These are phyloP conservation scores for Eupeodes corollae DNA, from an alignment of 1,140 invertebrate species.

Conservation along the genomic window DNA sequence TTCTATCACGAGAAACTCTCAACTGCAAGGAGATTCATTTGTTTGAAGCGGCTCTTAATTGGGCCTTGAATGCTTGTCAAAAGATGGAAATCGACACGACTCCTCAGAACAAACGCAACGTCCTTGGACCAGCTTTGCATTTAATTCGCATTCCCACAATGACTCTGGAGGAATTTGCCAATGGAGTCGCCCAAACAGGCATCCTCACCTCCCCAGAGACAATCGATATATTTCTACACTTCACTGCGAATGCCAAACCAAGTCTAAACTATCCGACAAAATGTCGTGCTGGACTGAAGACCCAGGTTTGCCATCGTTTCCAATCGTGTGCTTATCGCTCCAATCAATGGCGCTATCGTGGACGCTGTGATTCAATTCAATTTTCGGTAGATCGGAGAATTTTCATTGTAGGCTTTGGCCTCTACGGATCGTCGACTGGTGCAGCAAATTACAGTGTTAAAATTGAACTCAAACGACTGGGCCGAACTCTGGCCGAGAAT, in stretches of 20 bases:
- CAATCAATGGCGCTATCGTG: conserved; percentile 90
- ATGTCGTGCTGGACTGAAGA: conserved; percentile 71
- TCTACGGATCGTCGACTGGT: conserved; percentile 85
- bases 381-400: conserved; percentile 83
- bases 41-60: conserved; percentile 79
- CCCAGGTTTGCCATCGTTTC: conserved; percentile 87
- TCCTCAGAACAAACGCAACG: conserved; percentile 55
- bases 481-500: conserved; percentile 75
- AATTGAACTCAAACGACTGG: conserved; percentile 78
- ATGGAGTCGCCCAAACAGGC: conserved; percentile 77
- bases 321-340: conserved; percentile 91
- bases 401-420: conserved; percentile 83
- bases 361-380: conserved; percentile 83
- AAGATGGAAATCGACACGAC: conserved; percentile 67
- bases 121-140: conserved; percentile 68
- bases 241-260: conserved; percentile 74
- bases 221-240: conserved; percentile 84
- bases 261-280: conserved; percentile 68
- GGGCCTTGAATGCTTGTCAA: conserved; percentile 76
- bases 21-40: conserved; percentile 85
- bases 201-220: conserved; percentile 82
- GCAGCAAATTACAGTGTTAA: conserved; percentile 83
- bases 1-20: conserved; percentile 75
- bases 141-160: conserved; percentile 82
- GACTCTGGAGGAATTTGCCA: conserved; percentile 82